Evolutionary conservation across 2,888 invertebrate species (phyloP).

Genomic region (Lasioglossum marginatum): DNA sequence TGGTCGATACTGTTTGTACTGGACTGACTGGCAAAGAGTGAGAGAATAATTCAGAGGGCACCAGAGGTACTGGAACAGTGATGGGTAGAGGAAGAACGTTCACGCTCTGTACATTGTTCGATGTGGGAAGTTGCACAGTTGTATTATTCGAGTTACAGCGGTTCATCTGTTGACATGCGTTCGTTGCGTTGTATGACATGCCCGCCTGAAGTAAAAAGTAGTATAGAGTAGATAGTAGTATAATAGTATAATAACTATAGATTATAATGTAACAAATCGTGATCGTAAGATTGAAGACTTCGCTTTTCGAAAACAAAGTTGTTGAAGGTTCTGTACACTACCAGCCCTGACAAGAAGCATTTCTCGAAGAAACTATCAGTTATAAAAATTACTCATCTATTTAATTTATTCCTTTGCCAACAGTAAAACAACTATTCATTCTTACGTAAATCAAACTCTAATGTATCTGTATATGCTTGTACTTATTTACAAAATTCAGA

Average conservation of each 20-base stretch:
- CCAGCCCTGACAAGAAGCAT: too few relatives aligned
- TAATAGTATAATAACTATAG: background rate
- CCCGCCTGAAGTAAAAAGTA: conserved; percentile 69
- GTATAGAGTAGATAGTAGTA: background rate
- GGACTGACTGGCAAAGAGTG: conserved; percentile 75
- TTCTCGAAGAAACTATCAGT: too few relatives aligned
- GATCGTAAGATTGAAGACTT: background rate
- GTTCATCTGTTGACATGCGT: conserved; percentile 71
- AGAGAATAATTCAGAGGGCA: conserved; percentile 78
- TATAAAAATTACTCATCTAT: too few relatives aligned
- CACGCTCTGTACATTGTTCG: conserved; percentile 73
- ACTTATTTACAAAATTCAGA: too few relatives aligned
- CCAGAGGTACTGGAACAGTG: conserved; percentile 78
- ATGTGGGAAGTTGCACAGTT: conserved; percentile 58
- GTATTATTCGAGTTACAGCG: conserved; percentile 63
- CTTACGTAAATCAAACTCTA: too few relatives aligned
- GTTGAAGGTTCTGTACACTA: too few relatives aligned
- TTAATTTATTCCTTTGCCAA: too few relatives aligned
- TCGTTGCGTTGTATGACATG: conserved; percentile 74
- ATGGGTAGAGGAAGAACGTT: conserved; percentile 78
- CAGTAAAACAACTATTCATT: too few relatives aligned
- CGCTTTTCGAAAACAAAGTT: background rate
- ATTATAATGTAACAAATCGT: background rate
- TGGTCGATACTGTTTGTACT: conserved; percentile 68
- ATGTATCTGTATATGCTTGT: too few relatives aligned